Evolutionary conservation across 2,888 invertebrate genomes (phyloP).

Genomic region (Lochmaea capreae): DNA sequence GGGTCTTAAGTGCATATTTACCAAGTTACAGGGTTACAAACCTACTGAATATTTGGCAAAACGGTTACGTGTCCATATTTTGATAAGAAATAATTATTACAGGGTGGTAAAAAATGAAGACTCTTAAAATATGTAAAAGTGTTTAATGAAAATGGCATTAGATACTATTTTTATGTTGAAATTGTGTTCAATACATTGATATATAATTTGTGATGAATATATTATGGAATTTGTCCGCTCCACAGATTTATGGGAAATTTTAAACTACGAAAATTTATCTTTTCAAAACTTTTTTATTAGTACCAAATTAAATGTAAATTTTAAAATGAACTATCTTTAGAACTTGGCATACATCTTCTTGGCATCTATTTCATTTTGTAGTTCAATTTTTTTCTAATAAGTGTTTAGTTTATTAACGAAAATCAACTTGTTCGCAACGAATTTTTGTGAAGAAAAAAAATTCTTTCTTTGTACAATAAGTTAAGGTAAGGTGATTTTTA

Average conservation of each 20-base stretch:
- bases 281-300: constrained; percentile 8
- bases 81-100: no score
- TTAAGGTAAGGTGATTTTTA: constrained; percentile 1
- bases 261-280: not conserved
- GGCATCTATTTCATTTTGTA: constrained; percentile 24
- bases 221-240: no score
- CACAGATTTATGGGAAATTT: not conserved
- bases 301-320: constrained; percentile 29
- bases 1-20: no score
- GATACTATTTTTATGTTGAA: no score
- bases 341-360: constrained; percentile 32
- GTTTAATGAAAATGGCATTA: no score
- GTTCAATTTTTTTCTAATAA: constrained; percentile 18
- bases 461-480: not conserved
- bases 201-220: no score
- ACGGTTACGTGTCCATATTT: no score
- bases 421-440: constrained; percentile 18
- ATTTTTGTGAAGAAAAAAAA: constrained; percentile 7
- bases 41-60: no score
- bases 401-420: constrained; percentile 32
- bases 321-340: constrained; percentile 27
- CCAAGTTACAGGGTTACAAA: no score
- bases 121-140: no score
- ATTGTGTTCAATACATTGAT: no score
- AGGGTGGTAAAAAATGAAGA: no score